phyloP scores from a whole-genome alignment of 2,797 vertebrate genomes.

The Monodelphis domestica region DNA sequence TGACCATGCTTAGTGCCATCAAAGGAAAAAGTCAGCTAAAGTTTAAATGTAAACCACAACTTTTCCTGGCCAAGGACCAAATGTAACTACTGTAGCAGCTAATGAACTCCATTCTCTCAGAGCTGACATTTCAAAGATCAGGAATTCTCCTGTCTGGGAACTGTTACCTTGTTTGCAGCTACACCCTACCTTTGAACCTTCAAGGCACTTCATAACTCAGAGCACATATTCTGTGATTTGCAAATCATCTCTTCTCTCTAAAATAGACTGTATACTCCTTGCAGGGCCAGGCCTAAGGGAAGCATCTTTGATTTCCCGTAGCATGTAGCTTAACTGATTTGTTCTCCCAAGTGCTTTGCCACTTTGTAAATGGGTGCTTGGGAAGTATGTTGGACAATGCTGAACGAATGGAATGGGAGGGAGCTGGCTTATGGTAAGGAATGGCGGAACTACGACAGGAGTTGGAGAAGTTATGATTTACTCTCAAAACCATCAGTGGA shows the following conservation, averaged over 20 bases:
- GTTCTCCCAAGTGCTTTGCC: not conserved
- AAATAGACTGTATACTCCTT: not conserved
- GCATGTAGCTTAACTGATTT: not conserved
- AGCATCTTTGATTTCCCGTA: not conserved
- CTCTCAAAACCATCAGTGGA: too few relatives aligned
- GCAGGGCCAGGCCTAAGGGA: not conserved
- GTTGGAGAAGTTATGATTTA: too few relatives aligned
- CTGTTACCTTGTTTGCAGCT: not conserved
- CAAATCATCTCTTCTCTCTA: not conserved
- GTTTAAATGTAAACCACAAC: constrained; percentile 6
- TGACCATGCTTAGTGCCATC: constrained; percentile 9
- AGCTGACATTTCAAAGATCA: constrained; percentile 25
- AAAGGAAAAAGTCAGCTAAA: not conserved
- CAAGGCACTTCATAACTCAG: not conserved
- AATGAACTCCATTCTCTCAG: constrained; percentile 45
- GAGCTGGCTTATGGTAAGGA: too few relatives aligned
- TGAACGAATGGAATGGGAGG: too few relatives aligned
- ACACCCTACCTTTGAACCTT: not conserved
- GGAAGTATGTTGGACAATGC: not conserved
- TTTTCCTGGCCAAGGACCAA: constrained; percentile 14
- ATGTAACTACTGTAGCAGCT: constrained; percentile 5
- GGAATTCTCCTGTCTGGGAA: constrained; percentile 3
- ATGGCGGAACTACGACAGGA: too few relatives aligned
- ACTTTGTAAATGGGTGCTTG: not conserved
- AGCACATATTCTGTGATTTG: not conserved